These are phyloP conservation scores for Eilema depressum DNA, from an alignment of 2,888 invertebrate genomes.

Conservation along the genomic window DNA sequence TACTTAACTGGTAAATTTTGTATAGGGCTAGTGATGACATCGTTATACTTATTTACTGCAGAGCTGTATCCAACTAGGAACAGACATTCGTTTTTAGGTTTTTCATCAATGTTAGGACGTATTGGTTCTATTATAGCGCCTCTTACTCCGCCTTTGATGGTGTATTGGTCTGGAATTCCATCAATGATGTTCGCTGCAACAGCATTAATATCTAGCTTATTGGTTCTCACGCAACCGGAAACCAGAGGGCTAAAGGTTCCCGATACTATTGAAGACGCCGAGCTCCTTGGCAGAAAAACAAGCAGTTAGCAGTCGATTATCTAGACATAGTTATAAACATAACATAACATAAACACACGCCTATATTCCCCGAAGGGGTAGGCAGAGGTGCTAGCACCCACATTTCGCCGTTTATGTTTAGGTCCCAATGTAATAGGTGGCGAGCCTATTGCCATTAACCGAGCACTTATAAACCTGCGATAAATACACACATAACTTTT, in stretches of 20 bases:
- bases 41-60: constrained; percentile 89
- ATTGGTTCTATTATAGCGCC: constrained; percentile 91
- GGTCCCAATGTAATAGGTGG: no score
- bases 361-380: no score
- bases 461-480: no score
- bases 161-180: constrained; percentile 78
- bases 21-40: constrained; percentile 89
- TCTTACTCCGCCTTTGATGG: constrained; percentile 89
- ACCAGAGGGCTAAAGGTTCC: constrained; percentile 75
- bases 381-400: no score
- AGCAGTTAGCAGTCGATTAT: background rate
- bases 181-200: constrained; percentile 75
- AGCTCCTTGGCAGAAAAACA: constrained; percentile 64
- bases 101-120: constrained; percentile 91
- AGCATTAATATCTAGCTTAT: constrained; percentile 70
- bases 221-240: constrained; percentile 79
- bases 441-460: no score
- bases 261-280: constrained; percentile 82
- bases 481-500: no score
- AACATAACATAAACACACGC: no score
- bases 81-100: constrained; percentile 89
- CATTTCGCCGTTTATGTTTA: no score
- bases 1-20: constrained; percentile 89
- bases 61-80: constrained; percentile 91
- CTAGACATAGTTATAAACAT: no score